These are phyloP conservation scores for Oxyura jamaicensis DNA, from an alignment of 2,113 vertebrate genomes.

Conservation along the genomic window DNA sequence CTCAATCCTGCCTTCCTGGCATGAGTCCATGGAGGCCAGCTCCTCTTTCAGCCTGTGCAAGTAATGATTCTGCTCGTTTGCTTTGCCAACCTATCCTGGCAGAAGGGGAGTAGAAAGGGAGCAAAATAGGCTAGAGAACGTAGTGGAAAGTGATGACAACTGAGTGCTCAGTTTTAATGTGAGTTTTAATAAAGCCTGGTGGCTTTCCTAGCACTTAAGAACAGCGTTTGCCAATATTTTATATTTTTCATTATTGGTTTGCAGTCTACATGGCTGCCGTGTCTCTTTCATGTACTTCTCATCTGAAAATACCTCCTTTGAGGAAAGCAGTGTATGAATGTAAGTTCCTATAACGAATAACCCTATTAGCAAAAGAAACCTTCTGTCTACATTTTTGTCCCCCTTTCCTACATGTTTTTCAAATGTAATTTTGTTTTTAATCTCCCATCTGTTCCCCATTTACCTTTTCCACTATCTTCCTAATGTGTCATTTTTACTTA, in stretches of 20 bases:
- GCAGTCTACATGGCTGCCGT: background rate
- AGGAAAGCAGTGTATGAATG: background rate
- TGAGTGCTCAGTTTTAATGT: background rate
- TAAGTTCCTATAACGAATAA: background rate
- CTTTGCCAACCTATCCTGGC: background rate
- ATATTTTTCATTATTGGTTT: background rate
- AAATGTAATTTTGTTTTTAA: background rate
- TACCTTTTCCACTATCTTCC: background rate
- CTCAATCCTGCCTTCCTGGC: background rate
- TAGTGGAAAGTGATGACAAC: background rate
- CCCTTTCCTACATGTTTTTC: background rate
- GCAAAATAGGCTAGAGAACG: background rate
- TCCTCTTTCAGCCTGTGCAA: background rate
- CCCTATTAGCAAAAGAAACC: background rate
- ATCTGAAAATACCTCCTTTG: background rate
- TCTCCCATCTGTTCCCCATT: background rate
- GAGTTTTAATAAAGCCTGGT: background rate
- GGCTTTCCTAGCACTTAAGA: background rate
- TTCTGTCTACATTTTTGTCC: background rate
- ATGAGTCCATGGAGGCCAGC: background rate
- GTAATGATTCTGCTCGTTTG: background rate
- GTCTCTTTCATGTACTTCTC: background rate
- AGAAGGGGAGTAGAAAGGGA: background rate
- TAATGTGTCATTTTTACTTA: rapidly evolving
- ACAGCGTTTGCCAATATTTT: background rate